Evolutionary conservation across 2,888 invertebrate species (phyloP).

Genomic region (Dioctria linearis): DNA sequence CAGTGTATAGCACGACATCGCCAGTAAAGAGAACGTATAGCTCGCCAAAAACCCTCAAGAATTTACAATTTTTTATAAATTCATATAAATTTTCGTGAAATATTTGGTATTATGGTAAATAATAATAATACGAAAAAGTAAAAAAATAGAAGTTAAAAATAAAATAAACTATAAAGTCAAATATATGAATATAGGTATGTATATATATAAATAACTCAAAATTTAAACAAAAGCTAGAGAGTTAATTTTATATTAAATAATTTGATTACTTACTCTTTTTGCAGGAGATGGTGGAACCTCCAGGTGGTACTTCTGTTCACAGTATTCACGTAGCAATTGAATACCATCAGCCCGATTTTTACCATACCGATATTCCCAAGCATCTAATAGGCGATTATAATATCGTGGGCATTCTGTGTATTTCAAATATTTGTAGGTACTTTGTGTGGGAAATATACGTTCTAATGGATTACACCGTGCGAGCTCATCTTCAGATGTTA

Average conservation of each 20-base stretch:
- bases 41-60: constrained; percentile 71
- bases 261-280: constrained; percentile 72
- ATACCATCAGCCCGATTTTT: constrained; percentile 75
- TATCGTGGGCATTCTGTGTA: constrained; percentile 89
- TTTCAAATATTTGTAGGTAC: constrained; percentile 83
- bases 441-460: constrained; percentile 86
- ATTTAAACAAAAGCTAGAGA: constrained; percentile 9
- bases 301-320: constrained; percentile 81
- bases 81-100: constrained; percentile 16
- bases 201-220: constrained; percentile 11
- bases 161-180: constrained; percentile 22
- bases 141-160: constrained; percentile 17
- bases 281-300: constrained; percentile 78
- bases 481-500: constrained; percentile 91
- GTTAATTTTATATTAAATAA: constrained; percentile 8
- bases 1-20: constrained; percentile 70
- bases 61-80: constrained; percentile 62
- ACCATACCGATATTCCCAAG: constrained; percentile 87
- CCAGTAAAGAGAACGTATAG: constrained; percentile 70
- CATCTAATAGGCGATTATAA: constrained; percentile 92
- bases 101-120: constrained; percentile 1
- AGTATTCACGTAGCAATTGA: constrained; percentile 76
- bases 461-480: constrained; percentile 79
- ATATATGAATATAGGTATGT: not conserved
- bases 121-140: constrained; percentile 31